Percentiles rank a stretch among this genome's conserved stretches.
These are phyloP conservation scores for Melieria crassipennis DNA, from an alignment of 2,888 invertebrate species.

Conservation along the genomic window DNA sequence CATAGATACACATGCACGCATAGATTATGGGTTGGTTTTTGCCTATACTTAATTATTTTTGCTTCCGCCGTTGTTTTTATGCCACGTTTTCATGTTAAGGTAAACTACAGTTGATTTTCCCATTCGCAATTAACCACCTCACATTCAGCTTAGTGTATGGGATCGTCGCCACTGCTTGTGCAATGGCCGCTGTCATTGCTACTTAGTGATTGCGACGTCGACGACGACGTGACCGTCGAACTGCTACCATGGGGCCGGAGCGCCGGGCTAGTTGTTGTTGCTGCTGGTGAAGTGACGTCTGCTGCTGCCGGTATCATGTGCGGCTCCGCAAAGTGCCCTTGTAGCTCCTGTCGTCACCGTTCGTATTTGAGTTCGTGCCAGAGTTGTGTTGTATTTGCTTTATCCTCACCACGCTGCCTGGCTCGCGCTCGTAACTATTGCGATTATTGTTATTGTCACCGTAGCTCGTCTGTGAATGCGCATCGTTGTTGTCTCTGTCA, in stretches of 20 bases:
- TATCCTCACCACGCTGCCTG: not conserved
- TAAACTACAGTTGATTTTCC: too few species aligned
- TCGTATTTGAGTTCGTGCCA: too few species aligned
- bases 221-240: not conserved
- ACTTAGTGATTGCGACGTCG: slow-evolving; percentile 8
- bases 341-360: too few species aligned
- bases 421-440: slow-evolving; percentile 13
- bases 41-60: too few species aligned
- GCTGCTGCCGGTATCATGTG: slow-evolving; percentile 49
- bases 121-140: too few species aligned
- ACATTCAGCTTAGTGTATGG: too few species aligned
- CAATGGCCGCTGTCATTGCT: slow-evolving; percentile 17
- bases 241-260: not conserved
- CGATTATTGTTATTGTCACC: slow-evolving; percentile 14
- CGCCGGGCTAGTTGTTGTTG: slow-evolving; percentile 20
- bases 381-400: too few species aligned
- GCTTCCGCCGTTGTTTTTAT: too few species aligned
- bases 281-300: slow-evolving; percentile 33
- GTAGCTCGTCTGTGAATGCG: slow-evolving; percentile 23
- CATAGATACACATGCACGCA: not conserved
- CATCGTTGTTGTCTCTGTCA: slow-evolving; percentile 34
- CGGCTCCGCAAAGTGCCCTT: not conserved
- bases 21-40: not conserved
- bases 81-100: too few species aligned
- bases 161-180: not conserved